Conservation (phyloP, 2,113 vertebrate species). For the Rhinopomastus cyanomelas region DNA sequence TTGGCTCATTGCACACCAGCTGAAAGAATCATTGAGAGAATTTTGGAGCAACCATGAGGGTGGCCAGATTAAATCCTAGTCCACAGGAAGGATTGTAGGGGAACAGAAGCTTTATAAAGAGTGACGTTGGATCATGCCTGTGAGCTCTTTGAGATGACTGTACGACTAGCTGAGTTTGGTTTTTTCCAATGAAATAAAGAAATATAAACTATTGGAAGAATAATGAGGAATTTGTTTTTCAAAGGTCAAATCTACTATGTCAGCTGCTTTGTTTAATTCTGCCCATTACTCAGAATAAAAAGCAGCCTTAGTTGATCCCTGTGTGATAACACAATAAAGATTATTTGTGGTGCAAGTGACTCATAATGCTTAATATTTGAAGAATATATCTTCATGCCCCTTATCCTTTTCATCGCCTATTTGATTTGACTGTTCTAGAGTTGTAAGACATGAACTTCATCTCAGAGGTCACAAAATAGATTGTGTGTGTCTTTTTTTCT, state of each 20-base stretch:
- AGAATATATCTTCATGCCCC: background rate
- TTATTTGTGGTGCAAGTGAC: constrained; percentile 18
- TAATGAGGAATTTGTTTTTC: background rate
- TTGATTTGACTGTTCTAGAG: background rate
- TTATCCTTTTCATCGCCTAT: background rate
- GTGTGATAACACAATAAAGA: background rate
- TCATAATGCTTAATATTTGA: constrained; percentile 16
- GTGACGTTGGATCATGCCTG: background rate
- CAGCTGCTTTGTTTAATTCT: background rate
- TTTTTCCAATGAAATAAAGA: background rate
- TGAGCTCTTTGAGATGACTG: background rate
- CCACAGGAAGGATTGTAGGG: background rate
- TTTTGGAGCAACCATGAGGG: background rate
- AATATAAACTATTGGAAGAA: background rate
- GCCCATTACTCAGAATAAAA: background rate
- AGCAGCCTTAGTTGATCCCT: background rate
- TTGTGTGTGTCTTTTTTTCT: background rate
- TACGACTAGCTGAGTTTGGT: background rate
- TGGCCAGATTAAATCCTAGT: background rate
- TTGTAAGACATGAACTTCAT: background rate
- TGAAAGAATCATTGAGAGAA: no score
- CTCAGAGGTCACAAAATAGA: background rate
- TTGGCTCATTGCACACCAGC: no score
- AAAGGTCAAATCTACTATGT: constrained; percentile 5
- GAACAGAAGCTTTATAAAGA: background rate